Evolutionary conservation across 2,888 invertebrate species (phyloP), one percentile per base, ranked within the genome.

Genomic region (Mimumesa dahlbomi): DNA sequence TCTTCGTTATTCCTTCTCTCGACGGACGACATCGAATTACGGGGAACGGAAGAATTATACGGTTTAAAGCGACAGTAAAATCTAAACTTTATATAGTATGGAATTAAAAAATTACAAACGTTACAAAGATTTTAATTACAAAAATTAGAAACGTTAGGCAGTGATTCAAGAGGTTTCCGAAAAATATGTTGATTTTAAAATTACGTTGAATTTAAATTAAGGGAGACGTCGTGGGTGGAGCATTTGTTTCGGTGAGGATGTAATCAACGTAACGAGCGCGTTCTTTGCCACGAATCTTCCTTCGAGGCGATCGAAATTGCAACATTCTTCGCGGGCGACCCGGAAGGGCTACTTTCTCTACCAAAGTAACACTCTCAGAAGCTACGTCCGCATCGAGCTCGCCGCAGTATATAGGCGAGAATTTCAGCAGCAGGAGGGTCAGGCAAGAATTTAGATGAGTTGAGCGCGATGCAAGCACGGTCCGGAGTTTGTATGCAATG

Each of bases 191-290:
- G n/a, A n/a, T n/a, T n/a, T n/a, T n/a, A n/a, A n/a, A n/a, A n/a
- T n/a, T n/a, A n/a, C 36, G 36, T 36, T 11, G 36, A 67, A 66
- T 67, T 67, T 53, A 50, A 49, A 59, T 42, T 46, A 58, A 52
- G 67, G 67, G 58, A 43, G 50, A 21, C 58, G 58, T 67, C 66
- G 25, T 25, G 25, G 25, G 25, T 25, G n/a, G n/a, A n/a, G n/a
- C n/a, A n/a, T n/a, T n/a, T n/a, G n/a, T n/a, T n/a, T 58, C 67
- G 67, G 29, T 49, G 68, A 61, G 53, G 49, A 52, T 68, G 68
- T 62, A 68, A 69, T 56, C 61, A 62, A 48, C 48, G 42, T 68
- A 62, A 58, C 56, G 63, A 63, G 57, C 52, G 62, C 22, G 7
- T 46, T n/a, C n/a, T n/a, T n/a, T n/a, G n/a, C n/a, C 2, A 22